Evolutionary conservation across 92 coral and sea anemone genomes (phyloP), one percentile per base, ranked within the genome.

Genomic region (Parazoanthus darwini): DNA sequence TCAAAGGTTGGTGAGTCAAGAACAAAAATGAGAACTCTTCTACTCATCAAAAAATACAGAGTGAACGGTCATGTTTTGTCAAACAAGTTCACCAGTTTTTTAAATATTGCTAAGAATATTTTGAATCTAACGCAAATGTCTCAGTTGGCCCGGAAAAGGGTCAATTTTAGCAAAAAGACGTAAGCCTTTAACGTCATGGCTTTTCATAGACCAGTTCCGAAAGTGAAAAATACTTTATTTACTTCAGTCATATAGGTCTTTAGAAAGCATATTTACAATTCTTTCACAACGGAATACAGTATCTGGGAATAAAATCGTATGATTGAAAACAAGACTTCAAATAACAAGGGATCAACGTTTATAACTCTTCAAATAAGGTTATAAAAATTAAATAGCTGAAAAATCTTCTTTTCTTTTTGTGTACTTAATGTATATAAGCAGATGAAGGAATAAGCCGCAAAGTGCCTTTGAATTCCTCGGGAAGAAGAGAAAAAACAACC

Each of bases 361-460:
- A 16, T 3, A 26, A 84, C 87, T 72, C 78, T 43, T 84, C 78
- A 84, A 70, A 84, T 84, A 84, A 46, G 87, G 87, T 84, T 71
- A 84, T 44, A 56, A 56, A 39, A 13, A 71, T 44, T 84, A 70
- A 26, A 70, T 38, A 71, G 29, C 78, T 71, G 46, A 84, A 48
- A 70, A 80, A 56, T 84, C 65, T 48, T 84, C 79, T 84, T 84
- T 70, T 71, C 87, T 71, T 82, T 84, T 79, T 37, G 18, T 70
- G 54, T 26, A 43, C 48, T 25, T 44, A 84, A 50, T 44, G n/a
- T 51, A 44, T 70, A 25, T 70, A 84, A 46, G 68, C 59, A n/a
- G 75, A 75, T 84, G 46, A 84, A 26, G 26, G 36, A 48, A 84
- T 29, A 48, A 43, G 6, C 58, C 65, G 26, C 46, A 29, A 8